phyloP scores from a whole-genome alignment of 2,888 invertebrate species.

The Mimumesa dahlbomi region DNA sequence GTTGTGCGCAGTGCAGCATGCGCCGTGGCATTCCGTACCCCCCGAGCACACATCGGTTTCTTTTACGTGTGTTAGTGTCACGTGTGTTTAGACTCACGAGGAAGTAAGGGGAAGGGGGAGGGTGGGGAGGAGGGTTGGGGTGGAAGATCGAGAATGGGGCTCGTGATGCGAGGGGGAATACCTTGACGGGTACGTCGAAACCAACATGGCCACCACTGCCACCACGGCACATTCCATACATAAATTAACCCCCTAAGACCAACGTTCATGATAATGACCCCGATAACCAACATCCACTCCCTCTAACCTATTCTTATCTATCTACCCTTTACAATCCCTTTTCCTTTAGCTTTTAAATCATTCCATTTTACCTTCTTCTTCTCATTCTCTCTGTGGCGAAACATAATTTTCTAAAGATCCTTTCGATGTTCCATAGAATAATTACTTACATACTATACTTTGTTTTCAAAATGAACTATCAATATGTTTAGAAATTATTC shows the following conservation, averaged over 20 bases:
- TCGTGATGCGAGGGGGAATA: slow-evolving; percentile 43
- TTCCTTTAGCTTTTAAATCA: too few relatives aligned
- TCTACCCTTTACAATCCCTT: too few relatives aligned
- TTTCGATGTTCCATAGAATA: too few relatives aligned
- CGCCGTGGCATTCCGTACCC: slow-evolving; percentile 67
- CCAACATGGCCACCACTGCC: slow-evolving; percentile 69
- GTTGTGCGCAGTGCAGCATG: slow-evolving; percentile 78
- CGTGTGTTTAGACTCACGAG: slow-evolving; percentile 53
- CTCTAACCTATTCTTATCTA: too few relatives aligned
- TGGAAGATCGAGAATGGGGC: slow-evolving; percentile 55
- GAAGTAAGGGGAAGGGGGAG: slow-evolving; percentile 54
- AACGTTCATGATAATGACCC: too few relatives aligned
- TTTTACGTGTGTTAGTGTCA: slow-evolving; percentile 49
- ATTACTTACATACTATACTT: too few relatives aligned
- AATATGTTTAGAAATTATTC: too few relatives aligned
- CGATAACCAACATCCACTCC: too few relatives aligned
- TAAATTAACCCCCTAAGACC: slow-evolving; percentile 60
- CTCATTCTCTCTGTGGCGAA: too few relatives aligned
- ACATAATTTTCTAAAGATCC: too few relatives aligned
- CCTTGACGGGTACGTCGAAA: slow-evolving; percentile 62
- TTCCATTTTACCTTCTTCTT: too few relatives aligned
- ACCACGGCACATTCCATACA: slow-evolving; percentile 48
- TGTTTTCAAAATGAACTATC: too few relatives aligned
- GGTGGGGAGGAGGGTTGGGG: slow-evolving; percentile 47
- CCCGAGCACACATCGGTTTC: slow-evolving; percentile 54